Base-by-base conservation (phyloP, 2,888 invertebrate species). In the Drosophila subquinaria region DNA sequence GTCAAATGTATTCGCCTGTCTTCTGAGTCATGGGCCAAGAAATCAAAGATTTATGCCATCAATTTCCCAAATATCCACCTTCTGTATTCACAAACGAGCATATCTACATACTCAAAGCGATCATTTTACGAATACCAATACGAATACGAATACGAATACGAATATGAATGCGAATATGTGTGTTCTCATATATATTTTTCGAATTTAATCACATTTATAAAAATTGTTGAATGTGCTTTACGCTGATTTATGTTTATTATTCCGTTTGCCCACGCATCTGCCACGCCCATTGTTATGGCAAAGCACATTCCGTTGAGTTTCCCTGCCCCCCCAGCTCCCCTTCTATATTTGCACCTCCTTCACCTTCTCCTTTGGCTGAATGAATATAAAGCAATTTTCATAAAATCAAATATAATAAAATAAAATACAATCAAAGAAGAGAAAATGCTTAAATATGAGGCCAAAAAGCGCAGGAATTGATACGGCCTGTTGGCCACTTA, bases 401-500 rank as follows among this genome's bases (percentile, higher is more conserved):
- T 73, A 55, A 69, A 78, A 76, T 78, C 73, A 82, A 88, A 88
- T 86, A 62, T 79, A 88, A 88, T 86, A 60, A 81, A 88, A 79
- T 75, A 66, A 70, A 77, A 81, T 77, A 60, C 68, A 88, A 79
- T 73, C 69, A 69, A 73, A 72, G 70, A 30, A 60, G 53, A 43
- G 17, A 27, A 76, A 72, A 59, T 72, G 52, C 74, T 73, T 83
- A 69, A 77, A 82, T 76, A 76, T 76, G 82, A 69, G 78, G 80
- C 81, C 82, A 75, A 80, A 77, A 79, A 78, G 68, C 76, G 62
- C 67, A 84, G 71, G 80, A 87, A 88, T 84, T 84, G 88, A 84
- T 88, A 82, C 86, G 88, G 62, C 81, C 86, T 81, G 86, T 85
- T 87, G 81, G 78, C 76, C 88, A 88, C 88, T 85, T 30, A 30